A percentile compares a stretch with the other conserved stretches of the same genome.
phyloP scores from a whole-genome alignment of 2,888 invertebrate species.

The Xanthorhoe designata region DNA sequence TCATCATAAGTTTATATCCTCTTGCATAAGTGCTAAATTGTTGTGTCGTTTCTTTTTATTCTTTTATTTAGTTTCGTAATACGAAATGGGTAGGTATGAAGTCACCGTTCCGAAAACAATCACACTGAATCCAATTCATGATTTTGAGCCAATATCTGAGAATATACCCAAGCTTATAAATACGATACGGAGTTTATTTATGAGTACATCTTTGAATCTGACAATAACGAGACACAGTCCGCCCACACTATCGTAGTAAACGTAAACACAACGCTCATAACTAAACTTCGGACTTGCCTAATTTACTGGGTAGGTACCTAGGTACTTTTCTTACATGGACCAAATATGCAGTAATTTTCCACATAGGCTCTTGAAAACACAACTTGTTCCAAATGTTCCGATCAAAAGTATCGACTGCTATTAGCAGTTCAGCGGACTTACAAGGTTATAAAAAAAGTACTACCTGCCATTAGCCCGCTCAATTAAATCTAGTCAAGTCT shows the following conservation, averaged over 20 bases:
- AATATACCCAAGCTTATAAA: conserved; percentile 14
- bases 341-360: neutral
- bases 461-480: conserved; percentile 15
- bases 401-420: neutral
- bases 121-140: conserved; percentile 10
- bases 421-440: conserved; percentile 15
- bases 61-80: neutral
- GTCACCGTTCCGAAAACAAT: conserved; percentile 13
- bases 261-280: conserved; percentile 34
- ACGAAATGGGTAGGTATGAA: conserved; percentile 3
- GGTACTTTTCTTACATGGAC: conserved; percentile 18
- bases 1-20: neutral
- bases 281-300: conserved; percentile 34
- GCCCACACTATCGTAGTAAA: conserved; percentile 40
- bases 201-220: conserved; percentile 20
- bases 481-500: conserved; percentile 37
- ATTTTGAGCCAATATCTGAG: conserved; percentile 14
- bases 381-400: neutral
- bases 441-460: conserved; percentile 32
- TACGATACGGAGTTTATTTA: conserved; percentile 12
- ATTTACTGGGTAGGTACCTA: too few relatives aligned
- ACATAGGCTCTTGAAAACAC: neutral
- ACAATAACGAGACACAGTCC: conserved; percentile 34
- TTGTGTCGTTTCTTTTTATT: neutral
- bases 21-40: neutral